Evolutionary conservation across 1,140 invertebrate genomes (phyloP), one percentile per base, ranked within the genome.

Genomic region (Pemphigus obesinymphae): DNA sequence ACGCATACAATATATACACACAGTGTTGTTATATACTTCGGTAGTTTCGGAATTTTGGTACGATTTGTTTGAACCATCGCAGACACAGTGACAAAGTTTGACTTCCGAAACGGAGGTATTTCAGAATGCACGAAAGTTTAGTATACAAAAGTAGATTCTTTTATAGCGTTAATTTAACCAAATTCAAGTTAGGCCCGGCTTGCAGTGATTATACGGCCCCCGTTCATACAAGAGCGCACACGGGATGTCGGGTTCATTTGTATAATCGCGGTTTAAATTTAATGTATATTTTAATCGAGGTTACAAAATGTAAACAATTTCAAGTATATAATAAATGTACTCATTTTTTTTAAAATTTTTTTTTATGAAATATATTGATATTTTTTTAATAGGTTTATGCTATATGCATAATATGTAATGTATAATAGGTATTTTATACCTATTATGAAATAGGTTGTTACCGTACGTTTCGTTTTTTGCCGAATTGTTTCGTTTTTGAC

Each of bases 51-150:
- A 70, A 70, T 70, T n/a, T 70, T 45, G 11, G 34, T 37, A 66
- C 20, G 20, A 66, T 66, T 37, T 26, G 37, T 23, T 68, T 10
- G 23, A 8, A 40, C 17, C 66, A 17, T 26, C 66, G 29, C n/a
- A n/a, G 2, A 45, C 31, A 70, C 29, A 45, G 68, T 45, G 68
- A 70, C 34, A 70, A 70, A 70, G 40, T 70, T 70, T 70, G 68
- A 43, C n/a, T 68, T 70, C n/a, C n/a, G 26, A 43, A 70, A 70
- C 66, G 15, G n/a, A 70, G 68, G 40, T 70, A 70, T 70, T 45
- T 29, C 23, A 43, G 68, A 17, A 70, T 45, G 37, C 23, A 26
- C 23, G 0, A 43, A 45, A 70, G 40, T 70, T 70, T 70, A 1
- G 13, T 26, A 3, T 13, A 26, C 15, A 70, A 17, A 70, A 70